These are phyloP conservation scores for Orthosia gracilis DNA, from an alignment of 2,888 invertebrate species.

Conservation along the genomic window DNA sequence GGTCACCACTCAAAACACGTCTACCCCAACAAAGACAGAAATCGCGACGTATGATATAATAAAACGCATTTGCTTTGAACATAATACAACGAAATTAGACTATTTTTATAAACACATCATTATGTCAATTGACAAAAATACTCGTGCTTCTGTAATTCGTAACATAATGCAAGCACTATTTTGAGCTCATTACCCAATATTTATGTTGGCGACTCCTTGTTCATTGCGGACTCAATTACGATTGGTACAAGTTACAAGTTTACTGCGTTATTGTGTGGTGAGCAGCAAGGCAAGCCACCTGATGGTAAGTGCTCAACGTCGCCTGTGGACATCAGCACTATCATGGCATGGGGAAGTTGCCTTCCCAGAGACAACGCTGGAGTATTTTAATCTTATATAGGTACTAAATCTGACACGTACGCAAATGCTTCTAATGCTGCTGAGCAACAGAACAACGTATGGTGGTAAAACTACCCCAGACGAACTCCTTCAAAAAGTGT, in stretches of 20 bases:
- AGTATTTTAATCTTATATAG: too few relatives aligned
- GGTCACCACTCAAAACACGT: too few relatives aligned
- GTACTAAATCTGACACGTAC: too few relatives aligned
- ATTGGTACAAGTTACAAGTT: conserved; percentile 26
- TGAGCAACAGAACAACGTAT: too few relatives aligned
- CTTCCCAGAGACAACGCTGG: too few relatives aligned
- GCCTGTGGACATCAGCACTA: too few relatives aligned
- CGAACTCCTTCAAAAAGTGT: too few relatives aligned
- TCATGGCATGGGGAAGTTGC: too few relatives aligned
- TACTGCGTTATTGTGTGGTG: neutral
- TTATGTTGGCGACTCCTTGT: conserved; percentile 45
- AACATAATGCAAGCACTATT: conserved; percentile 38
- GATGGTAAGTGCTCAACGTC: neutral
- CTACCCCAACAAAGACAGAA: too few relatives aligned
- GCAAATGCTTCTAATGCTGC: too few relatives aligned
- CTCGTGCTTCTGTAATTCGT: neutral
- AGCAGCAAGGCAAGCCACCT: neutral
- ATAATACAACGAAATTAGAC: neutral
- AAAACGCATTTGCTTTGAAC: neutral
- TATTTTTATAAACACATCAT: neutral
- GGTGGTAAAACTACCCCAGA: too few relatives aligned
- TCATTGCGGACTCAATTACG: neutral
- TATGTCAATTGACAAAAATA: conserved; percentile 22
- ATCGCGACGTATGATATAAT: neutral
- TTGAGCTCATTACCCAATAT: conserved; percentile 18